Evolutionary conservation across 2,797 vertebrate species (phyloP).

Genomic region (Eutrigla gurnardus): DNA sequence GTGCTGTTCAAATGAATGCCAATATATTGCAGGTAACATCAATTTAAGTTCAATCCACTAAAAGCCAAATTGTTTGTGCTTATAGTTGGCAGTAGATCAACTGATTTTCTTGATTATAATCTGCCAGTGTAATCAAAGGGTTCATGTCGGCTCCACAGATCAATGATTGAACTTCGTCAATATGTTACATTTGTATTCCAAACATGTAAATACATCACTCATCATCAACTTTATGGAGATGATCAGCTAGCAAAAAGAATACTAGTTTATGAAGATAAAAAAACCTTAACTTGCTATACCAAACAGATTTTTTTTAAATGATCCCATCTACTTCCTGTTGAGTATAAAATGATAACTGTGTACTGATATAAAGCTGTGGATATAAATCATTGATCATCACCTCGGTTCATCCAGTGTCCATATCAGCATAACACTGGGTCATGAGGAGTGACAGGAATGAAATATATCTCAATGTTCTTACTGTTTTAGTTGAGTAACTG

Average conservation of each 20-base stretch:
- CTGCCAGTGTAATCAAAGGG: background rate
- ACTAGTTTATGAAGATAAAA: background rate
- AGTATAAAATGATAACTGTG: slow-evolving; percentile 3
- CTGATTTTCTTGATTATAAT: background rate
- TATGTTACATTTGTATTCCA: background rate
- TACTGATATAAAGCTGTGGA: slow-evolving; percentile 26
- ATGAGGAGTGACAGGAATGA: slow-evolving; percentile 47
- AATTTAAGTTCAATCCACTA: background rate
- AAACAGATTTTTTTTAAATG: background rate
- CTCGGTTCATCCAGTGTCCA: slow-evolving; percentile 34
- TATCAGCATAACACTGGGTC: slow-evolving; percentile 33
- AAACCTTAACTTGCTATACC: background rate
- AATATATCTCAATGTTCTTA: slow-evolving; percentile 53
- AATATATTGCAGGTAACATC: background rate
- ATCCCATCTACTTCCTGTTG: background rate
- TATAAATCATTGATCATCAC: slow-evolving; percentile 41
- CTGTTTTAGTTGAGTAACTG: slow-evolving; percentile 51
- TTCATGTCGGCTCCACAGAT: background rate
- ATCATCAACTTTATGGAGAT: background rate
- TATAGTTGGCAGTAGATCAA: background rate
- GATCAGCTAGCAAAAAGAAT: background rate
- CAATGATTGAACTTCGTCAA: background rate
- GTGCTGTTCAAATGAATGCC: background rate
- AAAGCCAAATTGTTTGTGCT: background rate
- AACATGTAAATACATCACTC: background rate